A percentile compares a stretch with the other conserved stretches of the same genome.
Evolutionary conservation across 2,888 invertebrate species (phyloP).

Genomic region (Oegoconia quadripuncta): DNA sequence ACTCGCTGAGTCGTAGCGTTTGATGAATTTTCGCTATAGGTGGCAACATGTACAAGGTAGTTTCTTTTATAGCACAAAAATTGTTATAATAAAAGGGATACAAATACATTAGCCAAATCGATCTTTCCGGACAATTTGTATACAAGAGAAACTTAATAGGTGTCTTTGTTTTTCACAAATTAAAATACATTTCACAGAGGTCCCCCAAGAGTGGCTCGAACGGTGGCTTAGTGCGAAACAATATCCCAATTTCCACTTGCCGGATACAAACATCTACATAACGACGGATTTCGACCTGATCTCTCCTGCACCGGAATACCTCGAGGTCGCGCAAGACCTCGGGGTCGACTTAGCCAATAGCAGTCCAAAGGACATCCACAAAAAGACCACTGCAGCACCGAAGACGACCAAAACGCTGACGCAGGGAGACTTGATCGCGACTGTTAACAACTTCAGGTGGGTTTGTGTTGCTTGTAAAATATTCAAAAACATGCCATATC

Average conservation of each 20-base stretch:
- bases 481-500: too few relatives aligned
- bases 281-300: slow-evolving; percentile 84
- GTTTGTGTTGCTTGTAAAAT: slow-evolving; percentile 5
- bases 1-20: too few relatives aligned
- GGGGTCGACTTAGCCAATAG: slow-evolving; percentile 44
- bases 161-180: not conserved
- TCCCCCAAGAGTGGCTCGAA: slow-evolving; percentile 81
- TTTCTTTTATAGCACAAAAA: too few relatives aligned
- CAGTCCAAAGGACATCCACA: slow-evolving; percentile 54
- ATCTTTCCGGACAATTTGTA: too few relatives aligned
- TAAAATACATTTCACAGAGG: slow-evolving; percentile 52
- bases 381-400: slow-evolving; percentile 31
- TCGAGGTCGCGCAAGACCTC: slow-evolving; percentile 40
- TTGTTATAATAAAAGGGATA: too few relatives aligned
- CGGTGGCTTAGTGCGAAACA: slow-evolving; percentile 81
- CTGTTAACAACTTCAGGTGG: slow-evolving; percentile 65
- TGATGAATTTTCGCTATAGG: too few relatives aligned
- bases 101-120: too few relatives aligned
- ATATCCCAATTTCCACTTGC: slow-evolving; percentile 81
- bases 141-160: too few relatives aligned
- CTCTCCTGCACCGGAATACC: slow-evolving; percentile 52
- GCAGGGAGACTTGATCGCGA: slow-evolving; percentile 55
- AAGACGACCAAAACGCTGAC: slow-evolving; percentile 34
- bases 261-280: slow-evolving; percentile 85
- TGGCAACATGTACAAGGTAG: too few relatives aligned